Evolutionary conservation across 1,140 invertebrate genomes (phyloP).

Genomic region (Conopomorpha cramerella): DNA sequence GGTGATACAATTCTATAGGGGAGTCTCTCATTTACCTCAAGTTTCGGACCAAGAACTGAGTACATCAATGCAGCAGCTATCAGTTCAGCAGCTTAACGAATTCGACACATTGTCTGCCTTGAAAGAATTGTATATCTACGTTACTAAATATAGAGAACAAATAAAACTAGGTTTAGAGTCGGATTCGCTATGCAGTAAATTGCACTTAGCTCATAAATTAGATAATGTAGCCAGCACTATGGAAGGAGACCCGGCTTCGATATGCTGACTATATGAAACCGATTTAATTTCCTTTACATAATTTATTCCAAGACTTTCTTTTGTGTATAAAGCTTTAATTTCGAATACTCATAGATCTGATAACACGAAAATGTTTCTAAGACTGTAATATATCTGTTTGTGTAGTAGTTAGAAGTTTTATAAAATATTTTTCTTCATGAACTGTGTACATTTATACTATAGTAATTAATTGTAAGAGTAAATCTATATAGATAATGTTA

Average conservation of each 20-base stretch:
- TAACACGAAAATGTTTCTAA: no score
- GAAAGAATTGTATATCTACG: slow-evolving; percentile 93
- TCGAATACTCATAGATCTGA: slow-evolving; percentile 56
- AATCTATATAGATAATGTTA: slow-evolving; percentile 1
- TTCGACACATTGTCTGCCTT: slow-evolving; percentile 89
- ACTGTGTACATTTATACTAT: slow-evolving; percentile 13
- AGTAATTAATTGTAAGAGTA: slow-evolving; percentile 3
- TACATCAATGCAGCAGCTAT: slow-evolving; percentile 89
- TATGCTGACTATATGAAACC: slow-evolving; percentile 59
- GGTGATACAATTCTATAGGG: slow-evolving; percentile 86
- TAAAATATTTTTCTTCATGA: slow-evolving; percentile 19
- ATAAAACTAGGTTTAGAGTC: slow-evolving; percentile 85
- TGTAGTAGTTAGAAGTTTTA: slow-evolving; percentile 23
- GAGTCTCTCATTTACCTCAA: slow-evolving; percentile 81
- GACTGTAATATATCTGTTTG: slow-evolving; percentile 49
- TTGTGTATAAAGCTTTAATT: slow-evolving; percentile 60
- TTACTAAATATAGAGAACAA: slow-evolving; percentile 90
- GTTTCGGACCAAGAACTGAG: slow-evolving; percentile 93
- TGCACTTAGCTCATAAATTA: slow-evolving; percentile 86
- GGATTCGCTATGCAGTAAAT: slow-evolving; percentile 81
- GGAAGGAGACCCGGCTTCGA: slow-evolving; percentile 71
- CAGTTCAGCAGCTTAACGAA: slow-evolving; percentile 82
- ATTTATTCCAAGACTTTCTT: slow-evolving; percentile 53
- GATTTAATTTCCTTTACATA: slow-evolving; percentile 56
- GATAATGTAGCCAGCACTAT: slow-evolving; percentile 89